Evolutionary conservation across 2,113 vertebrate species (phyloP).

Genomic region (Engystomops pustulosus): DNA sequence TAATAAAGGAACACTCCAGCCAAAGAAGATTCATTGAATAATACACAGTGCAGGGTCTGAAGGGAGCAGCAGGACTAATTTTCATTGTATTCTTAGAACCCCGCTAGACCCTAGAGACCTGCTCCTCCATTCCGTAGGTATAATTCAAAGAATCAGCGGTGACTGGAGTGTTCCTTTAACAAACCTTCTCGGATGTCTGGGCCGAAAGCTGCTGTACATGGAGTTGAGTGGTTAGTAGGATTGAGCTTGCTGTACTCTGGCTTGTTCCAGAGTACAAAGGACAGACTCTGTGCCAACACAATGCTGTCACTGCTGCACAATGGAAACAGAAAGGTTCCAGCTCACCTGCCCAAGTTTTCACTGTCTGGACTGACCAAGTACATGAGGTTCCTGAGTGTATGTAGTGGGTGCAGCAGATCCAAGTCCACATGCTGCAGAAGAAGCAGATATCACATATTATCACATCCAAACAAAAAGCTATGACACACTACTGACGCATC

Average conservation of each 20-base stretch:
- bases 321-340: background rate
- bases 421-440: slow-evolving; percentile 86
- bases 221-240: background rate
- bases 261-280: background rate
- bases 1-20: too few species aligned
- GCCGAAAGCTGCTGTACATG: background rate
- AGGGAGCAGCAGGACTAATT: too few species aligned
- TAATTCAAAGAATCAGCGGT: too few species aligned
- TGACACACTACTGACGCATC: background rate
- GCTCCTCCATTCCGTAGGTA: too few species aligned
- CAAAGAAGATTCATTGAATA: too few species aligned
- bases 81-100: too few species aligned
- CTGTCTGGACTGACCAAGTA: slow-evolving; percentile 91
- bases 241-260: too few species aligned
- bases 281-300: background rate
- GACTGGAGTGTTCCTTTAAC: too few species aligned
- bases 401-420: slow-evolving; percentile 94
- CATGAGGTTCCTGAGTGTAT: slow-evolving; percentile 97
- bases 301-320: background rate
- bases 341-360: slow-evolving; percentile 92
- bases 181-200: too few species aligned
- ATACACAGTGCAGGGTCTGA: too few species aligned
- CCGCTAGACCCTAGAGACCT: too few species aligned
- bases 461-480: background rate
- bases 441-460: background rate